Percentiles rank a stretch among this genome's conserved stretches.
Conservation (phyloP, 2,797 vertebrate genomes). For the Buphagus erythrorhynchus region DNA sequence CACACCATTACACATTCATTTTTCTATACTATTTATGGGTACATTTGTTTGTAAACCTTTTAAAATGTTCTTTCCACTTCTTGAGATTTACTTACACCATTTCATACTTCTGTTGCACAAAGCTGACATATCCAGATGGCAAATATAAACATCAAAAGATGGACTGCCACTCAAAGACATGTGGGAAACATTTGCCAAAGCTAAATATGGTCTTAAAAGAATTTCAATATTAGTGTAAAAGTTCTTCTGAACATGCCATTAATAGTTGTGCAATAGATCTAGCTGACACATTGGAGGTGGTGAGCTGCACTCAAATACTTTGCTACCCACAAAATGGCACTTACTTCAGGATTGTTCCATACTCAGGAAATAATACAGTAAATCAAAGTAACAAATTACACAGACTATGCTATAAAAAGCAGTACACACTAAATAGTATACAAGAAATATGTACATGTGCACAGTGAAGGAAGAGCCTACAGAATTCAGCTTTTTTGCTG, state of each 20-base stretch:
- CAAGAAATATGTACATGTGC: background rate
- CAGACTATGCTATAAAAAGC: background rate
- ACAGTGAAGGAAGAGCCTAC: background rate
- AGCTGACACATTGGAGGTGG: background rate
- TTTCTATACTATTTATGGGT: background rate
- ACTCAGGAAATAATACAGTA: background rate
- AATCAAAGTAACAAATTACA: background rate
- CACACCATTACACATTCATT: background rate
- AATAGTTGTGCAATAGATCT: background rate
- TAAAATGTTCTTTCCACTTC: background rate
- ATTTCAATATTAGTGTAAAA: background rate
- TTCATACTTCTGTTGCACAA: constrained; percentile 8
- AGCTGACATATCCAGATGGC: constrained; percentile 64
- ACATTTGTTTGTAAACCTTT: constrained; percentile 36
- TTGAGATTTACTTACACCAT: constrained; percentile 3
- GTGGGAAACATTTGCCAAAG: constrained; percentile 37
- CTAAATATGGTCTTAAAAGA: background rate
- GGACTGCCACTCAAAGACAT: constrained; percentile 48
- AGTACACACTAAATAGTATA: background rate
- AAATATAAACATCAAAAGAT: constrained; percentile 53
- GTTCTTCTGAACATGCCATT: constrained; percentile 14
- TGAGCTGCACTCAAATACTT: constrained; percentile 12
- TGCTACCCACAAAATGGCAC: constrained; percentile 14
- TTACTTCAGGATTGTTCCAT: background rate
- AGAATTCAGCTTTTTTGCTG: background rate